Conservation (phyloP, 2,113 vertebrate species). For the Varanus salvator region DNA sequence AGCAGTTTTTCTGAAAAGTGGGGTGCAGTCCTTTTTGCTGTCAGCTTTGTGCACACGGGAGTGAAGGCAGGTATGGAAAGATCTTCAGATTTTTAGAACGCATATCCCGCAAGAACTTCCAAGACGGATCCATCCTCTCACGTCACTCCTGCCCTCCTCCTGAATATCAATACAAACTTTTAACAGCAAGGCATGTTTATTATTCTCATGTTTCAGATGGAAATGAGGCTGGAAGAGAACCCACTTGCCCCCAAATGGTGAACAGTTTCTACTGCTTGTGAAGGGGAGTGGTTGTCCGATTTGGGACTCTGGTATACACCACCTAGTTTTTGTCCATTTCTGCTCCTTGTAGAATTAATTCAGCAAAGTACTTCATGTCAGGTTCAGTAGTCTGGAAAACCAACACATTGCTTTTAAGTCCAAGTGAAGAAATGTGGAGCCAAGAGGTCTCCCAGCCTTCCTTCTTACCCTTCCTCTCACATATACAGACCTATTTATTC, state of each 20-base stretch:
- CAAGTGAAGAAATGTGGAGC: background rate
- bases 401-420: rapidly evolving
- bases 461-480: background rate
- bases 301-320: background rate
- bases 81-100: background rate
- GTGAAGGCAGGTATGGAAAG: background rate
- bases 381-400: background rate
- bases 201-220: background rate
- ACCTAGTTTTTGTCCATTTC: background rate
- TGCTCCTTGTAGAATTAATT: background rate
- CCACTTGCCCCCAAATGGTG: background rate
- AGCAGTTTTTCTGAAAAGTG: background rate
- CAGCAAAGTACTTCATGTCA: background rate
- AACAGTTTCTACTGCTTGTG: too few species aligned
- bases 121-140: background rate
- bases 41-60: background rate
- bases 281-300: background rate
- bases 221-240: background rate
- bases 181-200: background rate
- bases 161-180: background rate
- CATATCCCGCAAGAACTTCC: background rate
- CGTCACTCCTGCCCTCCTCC: too few species aligned
- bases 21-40: background rate
- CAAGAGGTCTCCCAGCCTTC: background rate
- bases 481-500: rapidly evolving